These are phyloP conservation scores for Salvator merianae DNA, from an alignment of 2,113 vertebrate species.

Conservation along the genomic window DNA sequence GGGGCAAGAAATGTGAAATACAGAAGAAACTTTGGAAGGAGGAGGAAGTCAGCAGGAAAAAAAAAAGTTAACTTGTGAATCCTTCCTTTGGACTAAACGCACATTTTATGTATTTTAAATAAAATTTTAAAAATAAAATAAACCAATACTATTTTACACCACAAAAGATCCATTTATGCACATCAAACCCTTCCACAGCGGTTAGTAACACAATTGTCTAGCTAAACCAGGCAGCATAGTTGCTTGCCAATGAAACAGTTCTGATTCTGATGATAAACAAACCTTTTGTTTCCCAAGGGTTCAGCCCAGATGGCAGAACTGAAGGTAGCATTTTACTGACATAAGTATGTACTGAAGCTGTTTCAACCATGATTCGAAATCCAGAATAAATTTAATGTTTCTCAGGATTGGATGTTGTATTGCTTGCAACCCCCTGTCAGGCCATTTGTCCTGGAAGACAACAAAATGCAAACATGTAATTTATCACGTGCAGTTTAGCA, in stretches of 20 bases:
- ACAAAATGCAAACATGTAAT: not conserved
- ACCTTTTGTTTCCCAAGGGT: slow-evolving; percentile 30
- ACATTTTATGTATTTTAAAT: no score
- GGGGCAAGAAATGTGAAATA: no score
- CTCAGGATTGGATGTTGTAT: not conserved
- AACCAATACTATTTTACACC: slow-evolving; percentile 5
- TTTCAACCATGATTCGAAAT: not conserved
- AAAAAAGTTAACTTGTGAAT: no score
- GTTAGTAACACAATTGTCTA: slow-evolving; percentile 18
- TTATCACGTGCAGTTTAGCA: no score
- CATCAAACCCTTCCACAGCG: slow-evolving; percentile 40
- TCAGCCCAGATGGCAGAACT: slow-evolving; percentile 19
- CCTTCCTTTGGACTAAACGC: no score
- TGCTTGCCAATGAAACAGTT: slow-evolving; percentile 56
- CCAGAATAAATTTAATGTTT: slow-evolving; percentile 4
- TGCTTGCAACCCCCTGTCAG: not conserved
- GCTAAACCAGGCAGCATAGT: slow-evolving; percentile 44
- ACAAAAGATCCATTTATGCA: not conserved
- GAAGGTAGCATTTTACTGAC: slow-evolving; percentile 41
- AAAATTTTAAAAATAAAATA: no score
- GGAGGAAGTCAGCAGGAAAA: no score
- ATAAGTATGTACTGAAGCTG: not conserved
- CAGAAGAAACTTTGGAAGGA: no score
- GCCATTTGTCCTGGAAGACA: not conserved
- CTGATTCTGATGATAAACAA: slow-evolving; percentile 25